Base-by-base conservation (phyloP, 37 sponge, comb jelly and placozoan species). In the Ephydatia muelleri region DNA sequence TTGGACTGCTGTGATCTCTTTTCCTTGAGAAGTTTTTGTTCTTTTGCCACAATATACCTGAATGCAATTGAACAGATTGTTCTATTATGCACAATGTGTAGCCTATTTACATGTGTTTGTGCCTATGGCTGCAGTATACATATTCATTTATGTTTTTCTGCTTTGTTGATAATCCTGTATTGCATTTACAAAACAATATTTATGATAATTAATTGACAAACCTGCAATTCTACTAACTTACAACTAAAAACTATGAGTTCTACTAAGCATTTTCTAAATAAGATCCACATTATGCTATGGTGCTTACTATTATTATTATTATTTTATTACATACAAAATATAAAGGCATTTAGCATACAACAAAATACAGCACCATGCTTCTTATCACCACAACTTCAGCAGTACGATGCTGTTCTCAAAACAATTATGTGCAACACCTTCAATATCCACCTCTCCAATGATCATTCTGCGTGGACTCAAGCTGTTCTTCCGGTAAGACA, bases 41-140 rank as follows among this genome's bases (percentile, higher is more conserved):
- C 57, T 57, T 57, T 57, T 57, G 57, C 57, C 57, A 57, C 57
- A 57, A 57, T 57, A 57, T 57, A 57, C 57, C 57, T 57, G 57
- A 57, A 57, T 57, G 57, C 57, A 57, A 21, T 57, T 57, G 57
- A 57, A 14, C 57, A 57, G 57, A n/a, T n/a, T n/a, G n/a, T n/a
- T n/a, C n/a, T n/a, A n/a, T n/a, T n/a, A n/a, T n/a, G n/a, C n/a
- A n/a, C 57, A 16, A 14, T 57, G 57, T 57, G 12, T 43, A 43
- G 43, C 43, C 6, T 43, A 43, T 43, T 43, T 43, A 43, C 43
- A 43, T 57, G 57, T 57, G 57, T 57, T 57, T 57, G 57, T 57
- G 57, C 57, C 57, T 57, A 57, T 57, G 16, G 57, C 57, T 57
- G 9, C 16, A 21, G 57, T 57, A 57, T 57, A 57, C 57, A 57